These are phyloP conservation scores for Papilio machaon DNA, from an alignment of 1,140 invertebrate genomes.

Conservation along the genomic window DNA sequence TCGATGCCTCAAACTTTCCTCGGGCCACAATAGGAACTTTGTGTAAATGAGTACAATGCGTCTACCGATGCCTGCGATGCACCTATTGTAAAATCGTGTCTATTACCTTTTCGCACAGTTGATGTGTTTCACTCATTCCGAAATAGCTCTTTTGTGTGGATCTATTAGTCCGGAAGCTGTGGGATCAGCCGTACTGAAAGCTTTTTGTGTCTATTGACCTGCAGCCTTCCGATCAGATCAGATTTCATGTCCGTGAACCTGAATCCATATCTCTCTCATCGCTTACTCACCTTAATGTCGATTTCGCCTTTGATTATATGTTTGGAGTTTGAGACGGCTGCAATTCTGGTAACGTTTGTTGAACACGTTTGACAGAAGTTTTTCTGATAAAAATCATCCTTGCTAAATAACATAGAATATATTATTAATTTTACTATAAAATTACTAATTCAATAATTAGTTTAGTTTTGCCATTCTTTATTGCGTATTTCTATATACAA, in stretches of 20 bases:
- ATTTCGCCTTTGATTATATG: not conserved
- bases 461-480: too few relatives aligned
- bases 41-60: conserved; percentile 68
- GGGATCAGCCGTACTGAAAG: not conserved
- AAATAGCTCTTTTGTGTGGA: conserved; percentile 32
- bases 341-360: not conserved
- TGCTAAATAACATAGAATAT: too few relatives aligned
- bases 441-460: too few relatives aligned
- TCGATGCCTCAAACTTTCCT: conserved; percentile 74
- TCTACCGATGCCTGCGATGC: conserved; percentile 57
- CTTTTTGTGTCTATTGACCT: conserved; percentile 36
- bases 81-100: conserved; percentile 62
- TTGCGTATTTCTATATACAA: too few relatives aligned
- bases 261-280: not conserved
- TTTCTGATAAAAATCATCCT: too few relatives aligned
- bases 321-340: not conserved
- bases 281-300: not conserved
- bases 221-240: conserved; percentile 27
- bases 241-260: conserved; percentile 16
- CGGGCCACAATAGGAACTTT: conserved; percentile 68
- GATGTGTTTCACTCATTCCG: conserved; percentile 37
- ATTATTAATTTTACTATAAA: too few relatives aligned
- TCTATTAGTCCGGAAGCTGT: not conserved
- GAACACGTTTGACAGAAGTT: not conserved
- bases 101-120: conserved; percentile 47